Percentiles rank a stretch among this genome's conserved stretches.
phyloP scores from a whole-genome alignment of 2,113 vertebrate genomes.

The Heterochromis multidens region DNA sequence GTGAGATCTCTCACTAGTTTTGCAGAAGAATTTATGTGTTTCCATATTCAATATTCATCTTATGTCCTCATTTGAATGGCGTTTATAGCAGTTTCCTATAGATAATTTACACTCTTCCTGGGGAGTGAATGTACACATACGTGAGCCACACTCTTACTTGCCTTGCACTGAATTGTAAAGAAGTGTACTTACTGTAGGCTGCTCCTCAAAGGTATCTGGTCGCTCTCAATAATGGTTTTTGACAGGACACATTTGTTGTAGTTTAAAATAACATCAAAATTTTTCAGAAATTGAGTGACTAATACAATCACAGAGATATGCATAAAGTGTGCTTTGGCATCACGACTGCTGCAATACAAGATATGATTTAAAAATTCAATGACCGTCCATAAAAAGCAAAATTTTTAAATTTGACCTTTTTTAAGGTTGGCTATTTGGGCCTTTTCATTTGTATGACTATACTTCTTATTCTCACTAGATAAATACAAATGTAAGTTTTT shows the following conservation, averaged over 20 bases:
- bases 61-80: not conserved
- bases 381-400: too few relatives aligned
- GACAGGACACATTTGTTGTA: not conserved
- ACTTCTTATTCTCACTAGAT: not conserved
- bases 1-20: not conserved
- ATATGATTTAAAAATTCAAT: too few relatives aligned
- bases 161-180: not conserved
- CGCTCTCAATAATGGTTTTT: not conserved
- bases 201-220: not conserved
- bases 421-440: too few relatives aligned
- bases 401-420: too few relatives aligned
- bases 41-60: constrained; percentile 18
- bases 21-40: constrained; percentile 2
- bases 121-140: not conserved
- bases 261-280: not conserved
- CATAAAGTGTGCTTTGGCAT: too few relatives aligned
- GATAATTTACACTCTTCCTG: not conserved
- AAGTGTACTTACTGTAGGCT: not conserved
- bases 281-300: not conserved
- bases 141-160: not conserved
- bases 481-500: not conserved
- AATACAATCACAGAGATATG: not conserved
- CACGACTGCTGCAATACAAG: too few relatives aligned
- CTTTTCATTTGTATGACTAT: not conserved
- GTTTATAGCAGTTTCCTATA: constrained; percentile 22